These are phyloP conservation scores for Leptatherina wallacei DNA, from an alignment of 2,797 vertebrate genomes.

Conservation along the genomic window DNA sequence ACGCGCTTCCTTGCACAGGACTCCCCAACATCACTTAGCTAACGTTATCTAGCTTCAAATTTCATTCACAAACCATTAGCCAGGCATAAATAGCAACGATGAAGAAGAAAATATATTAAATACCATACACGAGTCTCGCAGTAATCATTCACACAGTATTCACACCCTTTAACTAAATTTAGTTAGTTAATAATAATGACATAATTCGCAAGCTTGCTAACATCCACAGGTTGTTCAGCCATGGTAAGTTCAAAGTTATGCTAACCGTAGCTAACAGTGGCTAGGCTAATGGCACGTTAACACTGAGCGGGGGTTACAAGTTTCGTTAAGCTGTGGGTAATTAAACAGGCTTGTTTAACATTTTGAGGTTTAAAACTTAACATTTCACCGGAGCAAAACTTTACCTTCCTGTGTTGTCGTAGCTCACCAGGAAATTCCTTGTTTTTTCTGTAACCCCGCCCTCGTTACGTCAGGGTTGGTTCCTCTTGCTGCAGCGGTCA, in stretches of 20 bases:
- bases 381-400: slow-evolving; percentile 45
- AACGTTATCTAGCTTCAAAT: slow-evolving; percentile 23
- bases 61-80: not conserved
- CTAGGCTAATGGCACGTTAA: too few relatives aligned
- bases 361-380: slow-evolving; percentile 12
- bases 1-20: slow-evolving; percentile 35
- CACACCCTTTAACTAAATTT: not conserved
- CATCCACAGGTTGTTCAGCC: slow-evolving; percentile 27
- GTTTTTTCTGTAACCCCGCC: slow-evolving; percentile 62
- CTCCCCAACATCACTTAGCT: slow-evolving; percentile 17
- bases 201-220: slow-evolving; percentile 30
- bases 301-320: accelerated
- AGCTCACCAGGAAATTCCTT: slow-evolving; percentile 83
- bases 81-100: not conserved
- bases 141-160: accelerated
- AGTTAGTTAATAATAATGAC: too few relatives aligned
- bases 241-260: not conserved
- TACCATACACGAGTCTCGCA: accelerated
- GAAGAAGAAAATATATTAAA: not conserved
- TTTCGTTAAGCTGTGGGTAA: accelerated
- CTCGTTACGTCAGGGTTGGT: slow-evolving; percentile 3
- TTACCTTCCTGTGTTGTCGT: slow-evolving; percentile 78
- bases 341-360: accelerated
- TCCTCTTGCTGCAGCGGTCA: slow-evolving; percentile 16
- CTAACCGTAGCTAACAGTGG: not conserved